Percentiles rank a stretch among this genome's conserved stretches.
These are phyloP conservation scores for Brachionus rotundiformis DNA, from an alignment of 1,140 invertebrate species.

Conservation along the genomic window DNA sequence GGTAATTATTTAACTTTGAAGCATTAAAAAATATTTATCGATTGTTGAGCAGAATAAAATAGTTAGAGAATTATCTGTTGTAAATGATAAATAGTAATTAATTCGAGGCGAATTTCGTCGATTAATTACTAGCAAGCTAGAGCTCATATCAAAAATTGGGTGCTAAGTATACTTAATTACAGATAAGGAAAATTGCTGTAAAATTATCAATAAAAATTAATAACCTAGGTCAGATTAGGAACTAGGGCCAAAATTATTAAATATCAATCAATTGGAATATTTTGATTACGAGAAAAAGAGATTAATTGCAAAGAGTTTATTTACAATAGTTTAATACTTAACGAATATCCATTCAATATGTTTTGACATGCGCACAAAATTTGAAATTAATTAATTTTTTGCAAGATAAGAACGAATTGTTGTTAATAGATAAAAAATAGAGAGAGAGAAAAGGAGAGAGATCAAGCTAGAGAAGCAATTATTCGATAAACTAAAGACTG, in stretches of 20 bases:
- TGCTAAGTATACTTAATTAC: slow-evolving; percentile 8
- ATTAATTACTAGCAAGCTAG: neutral
- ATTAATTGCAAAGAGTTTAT: slow-evolving; percentile 27
- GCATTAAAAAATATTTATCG: slow-evolving; percentile 28
- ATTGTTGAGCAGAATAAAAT: slow-evolving; percentile 5
- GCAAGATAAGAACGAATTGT: slow-evolving; percentile 43
- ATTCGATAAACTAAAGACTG: slow-evolving; percentile 48
- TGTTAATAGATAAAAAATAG: slow-evolving; percentile 34
- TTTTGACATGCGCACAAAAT: slow-evolving; percentile 41
- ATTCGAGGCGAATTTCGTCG: neutral
- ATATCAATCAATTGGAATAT: slow-evolving; percentile 38
- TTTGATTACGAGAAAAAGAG: slow-evolving; percentile 22
- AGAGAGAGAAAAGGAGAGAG: neutral
- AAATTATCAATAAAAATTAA: slow-evolving; percentile 14
- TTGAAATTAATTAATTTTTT: slow-evolving; percentile 46
- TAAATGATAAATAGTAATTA: neutral
- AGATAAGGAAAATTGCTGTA: slow-evolving; percentile 3
- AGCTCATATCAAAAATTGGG: neutral
- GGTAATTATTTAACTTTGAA: too few species aligned
- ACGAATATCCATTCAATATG: slow-evolving; percentile 1
- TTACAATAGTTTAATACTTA: slow-evolving; percentile 6
- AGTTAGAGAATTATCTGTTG: neutral
- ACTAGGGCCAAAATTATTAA: neutral
- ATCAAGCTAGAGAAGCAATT: slow-evolving; percentile 28
- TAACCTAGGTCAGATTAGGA: neutral